Evolutionary conservation across 2,888 invertebrate genomes (phyloP).

Genomic region (Mesopsocus fuscifrons): DNA sequence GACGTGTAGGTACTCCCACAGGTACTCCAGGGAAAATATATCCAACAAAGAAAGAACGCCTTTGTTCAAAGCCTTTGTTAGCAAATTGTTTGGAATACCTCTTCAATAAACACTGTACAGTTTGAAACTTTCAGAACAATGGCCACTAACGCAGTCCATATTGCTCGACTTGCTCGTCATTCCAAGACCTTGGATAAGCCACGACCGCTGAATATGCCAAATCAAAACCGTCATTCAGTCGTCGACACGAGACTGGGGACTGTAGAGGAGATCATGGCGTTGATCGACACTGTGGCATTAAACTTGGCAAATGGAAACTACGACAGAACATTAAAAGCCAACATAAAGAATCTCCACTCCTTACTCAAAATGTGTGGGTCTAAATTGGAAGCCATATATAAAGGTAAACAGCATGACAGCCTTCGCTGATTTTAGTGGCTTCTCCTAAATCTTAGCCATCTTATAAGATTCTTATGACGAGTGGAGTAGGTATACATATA

Average conservation of each 20-base stretch:
- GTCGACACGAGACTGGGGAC: background rate
- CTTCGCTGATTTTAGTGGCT: no score
- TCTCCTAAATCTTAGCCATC: conserved; percentile 3
- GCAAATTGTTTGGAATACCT: no score
- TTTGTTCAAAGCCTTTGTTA: no score
- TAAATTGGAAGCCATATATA: conserved; percentile 62
- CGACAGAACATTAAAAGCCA: conserved; percentile 47
- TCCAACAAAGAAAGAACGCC: no score
- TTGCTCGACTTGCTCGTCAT: conserved; percentile 42
- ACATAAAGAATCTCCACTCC: conserved; percentile 57
- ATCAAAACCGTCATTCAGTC: conserved; percentile 5
- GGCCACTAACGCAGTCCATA: no score
- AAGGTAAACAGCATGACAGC: no score
- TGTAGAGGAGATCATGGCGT: conserved; percentile 54
- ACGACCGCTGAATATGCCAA: conserved; percentile 40
- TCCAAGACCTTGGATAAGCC: conserved; percentile 57
- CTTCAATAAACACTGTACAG: no score
- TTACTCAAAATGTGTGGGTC: conserved; percentile 55
- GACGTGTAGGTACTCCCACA: no score
- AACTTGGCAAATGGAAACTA: conserved; percentile 55
- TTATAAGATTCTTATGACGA: conserved; percentile 11
- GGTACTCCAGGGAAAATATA: no score
- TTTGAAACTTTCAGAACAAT: no score
- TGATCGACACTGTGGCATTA: conserved; percentile 63
- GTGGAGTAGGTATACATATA: conserved; percentile 2